phyloP scores from a whole-genome alignment of 2,113 vertebrate genomes.

The Oryzias melastigma region DNA sequence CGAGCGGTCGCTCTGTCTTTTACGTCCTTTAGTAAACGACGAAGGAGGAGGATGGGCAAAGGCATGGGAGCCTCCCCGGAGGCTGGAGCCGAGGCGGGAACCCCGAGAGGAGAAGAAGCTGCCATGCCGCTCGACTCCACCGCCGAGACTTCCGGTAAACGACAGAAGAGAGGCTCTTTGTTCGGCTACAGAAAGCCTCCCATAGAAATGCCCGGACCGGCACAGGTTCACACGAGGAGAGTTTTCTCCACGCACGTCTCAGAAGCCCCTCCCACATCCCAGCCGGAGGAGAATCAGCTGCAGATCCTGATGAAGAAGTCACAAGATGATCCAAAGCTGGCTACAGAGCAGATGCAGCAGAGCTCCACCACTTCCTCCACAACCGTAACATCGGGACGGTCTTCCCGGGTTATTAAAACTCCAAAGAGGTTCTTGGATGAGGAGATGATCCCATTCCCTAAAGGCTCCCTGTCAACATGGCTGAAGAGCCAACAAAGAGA shows the following conservation, averaged over 20 bases:
- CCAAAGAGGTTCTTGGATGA: conserved; percentile 88
- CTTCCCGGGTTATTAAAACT: conserved; percentile 86
- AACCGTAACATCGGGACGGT: conserved; percentile 79
- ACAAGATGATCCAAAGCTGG: conserved; percentile 2
- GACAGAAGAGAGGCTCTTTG: conserved; percentile 22
- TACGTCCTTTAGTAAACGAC: conserved; percentile 41
- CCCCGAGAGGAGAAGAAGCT: conserved; percentile 43
- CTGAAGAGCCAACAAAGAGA: conserved; percentile 52
- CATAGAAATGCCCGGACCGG: neutral
- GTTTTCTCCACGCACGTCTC: conserved; percentile 57
- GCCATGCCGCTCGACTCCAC: conserved; percentile 44
- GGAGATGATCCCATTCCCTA: conserved; percentile 69
- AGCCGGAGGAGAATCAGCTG: neutral
- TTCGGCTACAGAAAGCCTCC: conserved; percentile 45
- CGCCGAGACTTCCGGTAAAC: conserved; percentile 25
- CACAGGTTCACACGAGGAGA: conserved; percentile 22
- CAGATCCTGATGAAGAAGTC: conserved; percentile 15
- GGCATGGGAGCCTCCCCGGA: conserved; percentile 50
- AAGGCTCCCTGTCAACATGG: conserved; percentile 54
- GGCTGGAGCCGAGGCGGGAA: conserved; percentile 47
- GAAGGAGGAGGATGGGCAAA: conserved; percentile 37
- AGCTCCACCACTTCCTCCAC: conserved; percentile 63
- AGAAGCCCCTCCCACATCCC: conserved; percentile 4
- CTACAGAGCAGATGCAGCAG: conserved; percentile 25
- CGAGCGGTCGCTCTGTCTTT: conserved; percentile 24